Evolutionary conservation across 30 jellyfish, hydroid and myxozoan species (phyloP), one percentile per base, ranked within the genome.

Genomic region (Cassiopea xamachana): DNA sequence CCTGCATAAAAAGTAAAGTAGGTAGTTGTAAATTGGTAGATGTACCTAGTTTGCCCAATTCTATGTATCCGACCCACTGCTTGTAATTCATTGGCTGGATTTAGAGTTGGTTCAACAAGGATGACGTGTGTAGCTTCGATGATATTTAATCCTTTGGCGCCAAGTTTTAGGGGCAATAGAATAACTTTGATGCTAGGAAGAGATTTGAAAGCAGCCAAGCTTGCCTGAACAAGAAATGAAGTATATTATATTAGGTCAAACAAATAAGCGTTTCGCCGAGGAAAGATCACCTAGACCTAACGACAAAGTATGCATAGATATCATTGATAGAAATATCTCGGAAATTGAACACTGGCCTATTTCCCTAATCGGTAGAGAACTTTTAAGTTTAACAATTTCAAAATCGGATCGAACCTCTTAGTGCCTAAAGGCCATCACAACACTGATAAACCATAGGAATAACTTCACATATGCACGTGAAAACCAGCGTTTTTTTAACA

Each of bases 11-110:
- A n/a, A n/a, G n/a, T n/a, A n/a, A n/a, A n/a, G n/a, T n/a, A n/a
- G n/a, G 9, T 51, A 51, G 9, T 51, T 4, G 8, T 9, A 51
- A 51, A 2, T 9, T 2, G 4, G 4, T 51, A 4, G 44, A 71
- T 96, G 69, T 79, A 95, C 99, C 80, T 95, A 10, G 95, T 88
- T 73, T 95, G 99, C 2, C 99, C 99, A 81, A 95, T 95, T 1
- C 99, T 96, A 86, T 95, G 99, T 14, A 91, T 93, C 19, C 99
- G 81, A 12, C 99, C 99, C 75, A 95, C 93, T 27, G 99, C 99
- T 88, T 95, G 99, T 2, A 75, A 83, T 75, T 95, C 99, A 75
- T 92, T 93, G 67, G 96, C 96, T 73, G 96, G 96, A 85, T 95
- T 91, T 18, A 95, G 86, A 16, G 97, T 84, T n/a, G 98, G 98